phyloP scores from a whole-genome alignment of 1,140 invertebrate species.

The Bombus pyrosoma region DNA sequence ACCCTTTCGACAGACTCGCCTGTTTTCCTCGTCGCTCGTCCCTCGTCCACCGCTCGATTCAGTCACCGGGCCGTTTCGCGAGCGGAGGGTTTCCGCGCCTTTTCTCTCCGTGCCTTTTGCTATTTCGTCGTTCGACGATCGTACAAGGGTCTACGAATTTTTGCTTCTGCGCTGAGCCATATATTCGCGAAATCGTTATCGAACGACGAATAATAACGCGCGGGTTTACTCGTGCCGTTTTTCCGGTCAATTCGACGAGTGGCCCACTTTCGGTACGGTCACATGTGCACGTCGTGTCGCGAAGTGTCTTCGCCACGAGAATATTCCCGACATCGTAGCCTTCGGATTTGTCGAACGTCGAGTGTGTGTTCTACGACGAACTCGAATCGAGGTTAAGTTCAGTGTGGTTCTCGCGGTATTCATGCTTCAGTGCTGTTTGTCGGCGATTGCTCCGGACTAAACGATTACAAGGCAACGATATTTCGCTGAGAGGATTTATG shows the following conservation, averaged over 20 bases:
- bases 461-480: neutral
- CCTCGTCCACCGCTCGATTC: constrained; percentile 74
- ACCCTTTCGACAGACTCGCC: constrained; percentile 17
- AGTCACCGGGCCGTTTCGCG: constrained; percentile 80
- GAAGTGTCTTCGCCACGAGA: constrained; percentile 29
- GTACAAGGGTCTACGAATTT: neutral
- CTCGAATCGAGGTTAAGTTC: neutral
- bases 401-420: constrained; percentile 1
- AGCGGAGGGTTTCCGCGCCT: constrained; percentile 74
- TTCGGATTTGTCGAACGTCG: neutral
- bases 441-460: neutral
- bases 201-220: neutral
- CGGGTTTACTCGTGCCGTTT: neutral
- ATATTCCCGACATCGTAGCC: neutral
- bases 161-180: no score
- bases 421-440: neutral
- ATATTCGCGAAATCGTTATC: neutral
- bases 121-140: neutral
- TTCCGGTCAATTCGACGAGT: neutral
- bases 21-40: constrained; percentile 60
- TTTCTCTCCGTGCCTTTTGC: constrained; percentile 60
- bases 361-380: neutral
- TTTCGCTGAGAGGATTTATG: neutral
- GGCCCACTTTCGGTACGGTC: constrained; percentile 69
- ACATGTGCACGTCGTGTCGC: constrained; percentile 66